Evolutionary conservation across 2,797 vertebrate species (phyloP).

Genomic region (Malacoraja senta): DNA sequence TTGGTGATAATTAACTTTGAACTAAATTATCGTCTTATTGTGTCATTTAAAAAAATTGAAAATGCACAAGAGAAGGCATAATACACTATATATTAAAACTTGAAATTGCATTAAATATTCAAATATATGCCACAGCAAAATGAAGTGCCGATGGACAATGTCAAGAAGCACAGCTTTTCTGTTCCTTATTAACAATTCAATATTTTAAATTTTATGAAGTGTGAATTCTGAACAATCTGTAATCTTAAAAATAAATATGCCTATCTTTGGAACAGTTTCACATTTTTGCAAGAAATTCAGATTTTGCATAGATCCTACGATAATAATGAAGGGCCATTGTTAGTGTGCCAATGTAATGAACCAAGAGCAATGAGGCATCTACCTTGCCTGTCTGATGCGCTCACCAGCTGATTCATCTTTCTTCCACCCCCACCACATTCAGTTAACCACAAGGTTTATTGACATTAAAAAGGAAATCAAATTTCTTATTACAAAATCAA

Average conservation of each 20-base stretch:
- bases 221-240: not conserved
- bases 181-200: not conserved
- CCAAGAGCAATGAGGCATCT: not conserved
- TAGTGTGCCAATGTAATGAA: not conserved
- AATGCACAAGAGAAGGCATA: not conserved
- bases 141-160: not conserved
- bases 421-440: not conserved
- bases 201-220: not conserved
- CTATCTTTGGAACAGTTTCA: not conserved
- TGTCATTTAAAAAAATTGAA: not conserved
- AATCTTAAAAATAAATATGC: not conserved
- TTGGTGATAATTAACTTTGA: not conserved
- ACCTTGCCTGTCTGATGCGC: not conserved
- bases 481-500: not conserved
- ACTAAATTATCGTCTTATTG: not conserved
- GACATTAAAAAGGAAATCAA: not conserved
- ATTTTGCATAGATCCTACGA: not conserved
- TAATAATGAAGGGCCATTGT: not conserved
- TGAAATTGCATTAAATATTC: not conserved
- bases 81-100: not conserved
- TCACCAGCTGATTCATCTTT: not conserved
- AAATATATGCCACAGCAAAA: not conserved
- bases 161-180: not conserved
- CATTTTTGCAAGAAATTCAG: not conserved
- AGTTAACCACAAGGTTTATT: not conserved